Conservation (phyloP, 2,888 invertebrate genomes). For the Troides helena region DNA sequence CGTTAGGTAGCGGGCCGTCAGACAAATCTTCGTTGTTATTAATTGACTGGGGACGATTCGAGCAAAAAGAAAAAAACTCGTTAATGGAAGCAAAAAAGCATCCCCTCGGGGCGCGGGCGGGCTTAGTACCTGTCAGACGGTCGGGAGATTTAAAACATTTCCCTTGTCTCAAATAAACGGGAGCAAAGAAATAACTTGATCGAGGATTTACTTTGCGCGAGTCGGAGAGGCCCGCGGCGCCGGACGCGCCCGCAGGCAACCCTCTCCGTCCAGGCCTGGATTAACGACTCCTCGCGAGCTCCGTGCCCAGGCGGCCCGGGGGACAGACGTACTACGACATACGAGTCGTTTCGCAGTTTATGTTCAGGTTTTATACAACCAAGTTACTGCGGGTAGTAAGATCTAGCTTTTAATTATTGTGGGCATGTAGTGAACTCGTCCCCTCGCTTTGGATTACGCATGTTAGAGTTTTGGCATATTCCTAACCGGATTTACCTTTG, state of each 20-base stretch:
- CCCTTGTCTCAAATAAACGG: background rate
- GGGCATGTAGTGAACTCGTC: too few relatives aligned
- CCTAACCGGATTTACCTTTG: too few relatives aligned
- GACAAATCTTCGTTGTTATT: background rate
- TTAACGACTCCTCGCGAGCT: background rate
- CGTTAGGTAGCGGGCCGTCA: background rate
- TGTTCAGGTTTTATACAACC: too few relatives aligned
- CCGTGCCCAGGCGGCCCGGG: too few relatives aligned
- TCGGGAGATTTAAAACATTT: background rate
- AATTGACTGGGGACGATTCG: slow-evolving; percentile 1
- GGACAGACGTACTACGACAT: too few relatives aligned
- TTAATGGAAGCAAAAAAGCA: slow-evolving; percentile 1
- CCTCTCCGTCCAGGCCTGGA: background rate
- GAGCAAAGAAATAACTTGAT: background rate
- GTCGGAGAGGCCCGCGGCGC: background rate
- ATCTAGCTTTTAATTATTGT: too few relatives aligned
- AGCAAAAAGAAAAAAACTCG: background rate
- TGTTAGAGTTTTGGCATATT: too few relatives aligned
- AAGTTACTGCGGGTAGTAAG: too few relatives aligned
- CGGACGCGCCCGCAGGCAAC: background rate
- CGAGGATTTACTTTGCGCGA: background rate
- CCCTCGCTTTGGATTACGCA: too few relatives aligned
- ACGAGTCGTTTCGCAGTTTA: too few relatives aligned
- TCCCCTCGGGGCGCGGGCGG: background rate
- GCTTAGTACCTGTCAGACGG: too few relatives aligned